Base-by-base conservation (phyloP, 2,113 vertebrate species). In the Peromyscus leucopus region DNA sequence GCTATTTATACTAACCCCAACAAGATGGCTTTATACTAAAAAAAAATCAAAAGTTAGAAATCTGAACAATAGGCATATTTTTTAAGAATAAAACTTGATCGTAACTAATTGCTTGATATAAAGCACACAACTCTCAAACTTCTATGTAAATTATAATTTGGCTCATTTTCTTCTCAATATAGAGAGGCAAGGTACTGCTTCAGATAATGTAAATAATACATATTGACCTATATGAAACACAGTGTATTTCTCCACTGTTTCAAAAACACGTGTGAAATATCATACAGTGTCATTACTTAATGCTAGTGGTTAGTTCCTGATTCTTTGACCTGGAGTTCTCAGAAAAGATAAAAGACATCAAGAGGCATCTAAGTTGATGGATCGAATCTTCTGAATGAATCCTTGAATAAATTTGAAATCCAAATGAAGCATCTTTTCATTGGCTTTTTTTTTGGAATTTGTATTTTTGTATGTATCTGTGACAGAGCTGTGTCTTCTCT, bases 81-180 rank as follows among this genome's bases (percentile, higher is more conserved):
- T 95, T 93, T 89, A 55, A 80, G 63, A 71, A 83, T 22, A 39
- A 57, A 93, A 67, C 36, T 89, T 33, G 94, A 86, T 86, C 9
- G 5, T 16, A 4, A 26, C 76, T 87, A 65, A 61, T 78, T 88
- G 28, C 36, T 59, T 93, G 63, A 21, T 57, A 63, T 42, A 63
- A 93, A 79, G 33, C 31, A 42, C 26, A 65, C 72, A 67, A 59
- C 80, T 39, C n/a, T 80, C 63, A 59, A 72, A 63, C 2, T 59
- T 94, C 39, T 28, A 13, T n/a, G 26, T 10, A 48, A n/a, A 42
- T 55, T 31, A n/a, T 89, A 79, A 48, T 90, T 84, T 46, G 42
- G 36, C 22, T 33, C 61, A 16, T 61, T 74, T 24, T 10, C 57
- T 3, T 86, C 46, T 88, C 72, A 74, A 74, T 19, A 16, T 39